Evolutionary conservation across 2,113 vertebrate species (phyloP).

Genomic region (Plecturocebus donacophilus): DNA sequence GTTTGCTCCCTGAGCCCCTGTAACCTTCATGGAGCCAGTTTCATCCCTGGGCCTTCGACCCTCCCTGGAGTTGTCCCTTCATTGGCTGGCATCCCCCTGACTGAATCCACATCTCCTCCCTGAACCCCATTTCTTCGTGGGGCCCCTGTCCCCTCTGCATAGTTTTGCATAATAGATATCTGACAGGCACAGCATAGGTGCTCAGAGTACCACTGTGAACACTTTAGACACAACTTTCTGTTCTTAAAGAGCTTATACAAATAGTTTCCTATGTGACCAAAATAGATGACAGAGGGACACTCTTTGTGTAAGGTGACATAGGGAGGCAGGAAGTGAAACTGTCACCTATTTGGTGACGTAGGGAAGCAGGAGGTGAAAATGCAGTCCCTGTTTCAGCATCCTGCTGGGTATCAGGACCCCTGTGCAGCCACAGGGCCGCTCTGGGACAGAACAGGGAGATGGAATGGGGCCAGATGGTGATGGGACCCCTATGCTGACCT

Average conservation of each 20-base stretch:
- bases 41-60: not conserved
- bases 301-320: too few relatives aligned
- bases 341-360: not conserved
- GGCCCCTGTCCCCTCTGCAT: not conserved
- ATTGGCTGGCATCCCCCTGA: not conserved
- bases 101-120: not conserved
- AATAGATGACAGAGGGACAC: too few relatives aligned
- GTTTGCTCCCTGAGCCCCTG: not conserved
- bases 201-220: not conserved
- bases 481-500: not conserved
- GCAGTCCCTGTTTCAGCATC: not conserved
- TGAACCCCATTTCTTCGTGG: not conserved
- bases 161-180: not conserved
- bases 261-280: too few relatives aligned
- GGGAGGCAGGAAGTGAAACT: too few relatives aligned
- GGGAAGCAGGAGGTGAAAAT: not conserved
- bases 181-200: not conserved
- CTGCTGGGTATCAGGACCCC: not conserved
- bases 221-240: not conserved
- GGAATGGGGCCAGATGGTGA: not conserved
- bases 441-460: not conserved
- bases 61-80: not conserved
- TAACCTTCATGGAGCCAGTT: not conserved
- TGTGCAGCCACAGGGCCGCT: not conserved
- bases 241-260: not conserved